Percentiles rank a stretch among this genome's conserved stretches.
Conservation (phyloP, 1,140 invertebrate species). For the Helicoverpa zea region DNA sequence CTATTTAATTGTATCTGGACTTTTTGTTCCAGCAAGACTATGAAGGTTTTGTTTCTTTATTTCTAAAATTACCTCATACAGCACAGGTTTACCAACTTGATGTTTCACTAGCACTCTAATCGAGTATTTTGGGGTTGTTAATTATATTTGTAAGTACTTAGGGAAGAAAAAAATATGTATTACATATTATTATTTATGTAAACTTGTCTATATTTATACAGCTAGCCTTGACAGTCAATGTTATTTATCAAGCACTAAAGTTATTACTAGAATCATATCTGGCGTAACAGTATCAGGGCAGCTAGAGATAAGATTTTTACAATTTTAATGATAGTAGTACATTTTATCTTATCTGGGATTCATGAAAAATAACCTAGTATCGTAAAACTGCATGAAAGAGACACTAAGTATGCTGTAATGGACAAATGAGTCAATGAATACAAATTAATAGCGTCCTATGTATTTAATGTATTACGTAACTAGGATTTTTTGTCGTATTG, state of each 20-base stretch:
- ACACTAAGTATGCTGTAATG: neutral
- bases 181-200: no score
- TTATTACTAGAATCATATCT: conserved; percentile 10
- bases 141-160: no score
- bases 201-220: no score
- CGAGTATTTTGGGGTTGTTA: no score
- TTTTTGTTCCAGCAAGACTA: no score
- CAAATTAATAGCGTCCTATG: neutral
- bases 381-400: conserved; percentile 1
- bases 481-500: neutral
- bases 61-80: neutral
- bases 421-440: no score
- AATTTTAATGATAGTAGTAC: conserved; percentile 11
- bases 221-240: conserved; percentile 11
- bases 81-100: no score
- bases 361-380: conserved; percentile 1
- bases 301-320: conserved; percentile 21
- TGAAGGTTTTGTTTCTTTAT: neutral
- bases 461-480: neutral
- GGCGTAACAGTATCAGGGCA: conserved; percentile 7
- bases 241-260: conserved; percentile 9
- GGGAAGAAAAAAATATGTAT: no score
- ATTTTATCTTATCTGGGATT: neutral
- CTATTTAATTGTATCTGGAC: no score
- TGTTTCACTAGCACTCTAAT: no score